A percentile compares a stretch with the other conserved stretches of the same genome.
phyloP scores from a whole-genome alignment of 2,113 vertebrate species.

The Zosterops japonicus region DNA sequence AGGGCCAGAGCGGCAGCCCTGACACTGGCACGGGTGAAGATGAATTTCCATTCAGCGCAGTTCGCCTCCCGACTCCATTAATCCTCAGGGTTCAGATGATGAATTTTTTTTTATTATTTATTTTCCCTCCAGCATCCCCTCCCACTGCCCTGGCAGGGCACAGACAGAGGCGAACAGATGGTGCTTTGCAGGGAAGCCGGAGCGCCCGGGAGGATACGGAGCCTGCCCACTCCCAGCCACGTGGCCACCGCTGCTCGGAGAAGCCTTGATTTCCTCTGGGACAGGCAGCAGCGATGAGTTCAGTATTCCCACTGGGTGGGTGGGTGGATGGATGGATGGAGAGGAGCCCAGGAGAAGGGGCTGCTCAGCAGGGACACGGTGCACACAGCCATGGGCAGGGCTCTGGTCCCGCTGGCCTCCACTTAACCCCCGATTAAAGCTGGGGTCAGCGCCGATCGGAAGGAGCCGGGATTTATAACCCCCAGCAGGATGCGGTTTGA shows the following conservation, averaged over 20 bases:
- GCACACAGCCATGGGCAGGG: not conserved
- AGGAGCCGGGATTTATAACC: slow-evolving; percentile 78
- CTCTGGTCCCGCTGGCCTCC: slow-evolving; percentile 30
- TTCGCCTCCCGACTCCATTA: slow-evolving; percentile 84
- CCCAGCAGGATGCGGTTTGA: slow-evolving; percentile 70
- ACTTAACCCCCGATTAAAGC: slow-evolving; percentile 74
- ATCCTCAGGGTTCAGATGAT: slow-evolving; percentile 88
- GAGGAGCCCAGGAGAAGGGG: slow-evolving; percentile 21
- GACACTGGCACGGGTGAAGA: slow-evolving; percentile 89
- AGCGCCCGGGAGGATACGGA: slow-evolving; percentile 80
- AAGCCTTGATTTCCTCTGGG: slow-evolving; percentile 97
- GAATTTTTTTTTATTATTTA: slow-evolving; percentile 89
- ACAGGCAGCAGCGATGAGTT: slow-evolving; percentile 72
- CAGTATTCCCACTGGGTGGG: slow-evolving; percentile 44
- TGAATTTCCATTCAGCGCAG: slow-evolving; percentile 91
- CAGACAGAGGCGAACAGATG: slow-evolving; percentile 74
- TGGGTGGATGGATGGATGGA: slow-evolving; percentile 12
- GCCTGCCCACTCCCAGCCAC: slow-evolving; percentile 80
- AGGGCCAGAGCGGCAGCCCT: slow-evolving; percentile 80
- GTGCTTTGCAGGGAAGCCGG: slow-evolving; percentile 74
- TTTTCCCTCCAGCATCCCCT: slow-evolving; percentile 77
- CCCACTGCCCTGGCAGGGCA: slow-evolving; percentile 74
- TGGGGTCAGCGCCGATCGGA: slow-evolving; percentile 65
- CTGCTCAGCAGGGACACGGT: slow-evolving; percentile 23
- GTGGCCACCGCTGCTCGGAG: slow-evolving; percentile 73